Conservation (phyloP, 2,113 vertebrate genomes). For the Mastomys natalensis region DNA sequence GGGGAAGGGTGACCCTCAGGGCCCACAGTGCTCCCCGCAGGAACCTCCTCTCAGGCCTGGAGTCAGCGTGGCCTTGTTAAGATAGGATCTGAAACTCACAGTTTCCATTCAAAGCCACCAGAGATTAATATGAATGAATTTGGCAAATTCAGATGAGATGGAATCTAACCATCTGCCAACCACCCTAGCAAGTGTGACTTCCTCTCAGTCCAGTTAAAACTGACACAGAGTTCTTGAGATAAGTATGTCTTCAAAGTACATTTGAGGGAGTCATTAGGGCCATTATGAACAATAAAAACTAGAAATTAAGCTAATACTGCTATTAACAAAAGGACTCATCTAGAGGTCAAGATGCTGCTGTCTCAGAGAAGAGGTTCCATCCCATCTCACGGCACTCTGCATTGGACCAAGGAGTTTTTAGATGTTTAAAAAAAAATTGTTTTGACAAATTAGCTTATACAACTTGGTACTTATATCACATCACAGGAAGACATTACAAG, state of each 20-base stretch:
- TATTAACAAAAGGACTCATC: background rate
- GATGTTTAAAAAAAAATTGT: background rate
- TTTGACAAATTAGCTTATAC: background rate
- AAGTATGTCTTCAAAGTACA: background rate
- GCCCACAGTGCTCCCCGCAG: accelerated
- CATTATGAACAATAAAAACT: background rate
- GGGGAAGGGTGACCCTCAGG: background rate
- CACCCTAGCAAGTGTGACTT: background rate
- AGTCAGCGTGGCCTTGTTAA: background rate
- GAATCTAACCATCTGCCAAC: background rate
- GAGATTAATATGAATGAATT: background rate
- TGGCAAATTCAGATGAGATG: background rate
- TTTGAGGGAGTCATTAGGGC: background rate
- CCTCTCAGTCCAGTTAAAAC: background rate
- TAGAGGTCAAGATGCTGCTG: background rate
- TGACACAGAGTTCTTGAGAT: background rate
- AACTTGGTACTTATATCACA: background rate
- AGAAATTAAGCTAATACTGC: background rate
- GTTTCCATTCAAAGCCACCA: background rate
- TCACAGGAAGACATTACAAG: background rate
- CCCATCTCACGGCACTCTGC: background rate
- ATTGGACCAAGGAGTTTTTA: background rate
- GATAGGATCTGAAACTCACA: background rate
- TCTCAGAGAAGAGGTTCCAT: background rate
- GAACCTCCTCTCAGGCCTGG: background rate